Conservation (phyloP, 2,113 vertebrate species). For the Carassius carassius region DNA sequence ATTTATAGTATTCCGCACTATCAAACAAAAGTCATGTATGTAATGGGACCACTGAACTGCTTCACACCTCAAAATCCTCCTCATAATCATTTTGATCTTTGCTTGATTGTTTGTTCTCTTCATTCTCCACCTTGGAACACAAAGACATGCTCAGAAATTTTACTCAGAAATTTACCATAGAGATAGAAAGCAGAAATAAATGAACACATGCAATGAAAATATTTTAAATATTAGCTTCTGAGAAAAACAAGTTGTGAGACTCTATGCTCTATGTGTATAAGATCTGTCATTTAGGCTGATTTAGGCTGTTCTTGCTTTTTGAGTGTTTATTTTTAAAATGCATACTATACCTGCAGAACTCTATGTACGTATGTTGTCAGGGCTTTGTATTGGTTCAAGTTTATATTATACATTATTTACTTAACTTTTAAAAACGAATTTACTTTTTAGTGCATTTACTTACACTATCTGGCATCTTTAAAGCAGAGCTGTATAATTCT, state of each 20-base stretch:
- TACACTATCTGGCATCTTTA: too few relatives aligned
- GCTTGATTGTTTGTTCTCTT: conserved; percentile 46
- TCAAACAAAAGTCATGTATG: not conserved
- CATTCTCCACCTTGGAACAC: conserved; percentile 68
- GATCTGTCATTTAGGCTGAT: not conserved
- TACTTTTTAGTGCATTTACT: too few relatives aligned
- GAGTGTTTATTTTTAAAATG: too few relatives aligned
- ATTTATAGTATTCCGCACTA: not conserved
- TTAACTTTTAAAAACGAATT: too few relatives aligned
- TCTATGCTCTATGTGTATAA: too few relatives aligned
- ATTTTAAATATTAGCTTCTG: not conserved
- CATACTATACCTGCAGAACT: too few relatives aligned
- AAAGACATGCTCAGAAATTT: not conserved
- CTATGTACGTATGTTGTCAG: too few relatives aligned
- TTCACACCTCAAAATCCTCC: conserved; percentile 91
- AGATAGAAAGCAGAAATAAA: not conserved
- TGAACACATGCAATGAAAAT: not conserved
- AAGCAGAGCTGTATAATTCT: too few relatives aligned
- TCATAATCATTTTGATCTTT: conserved; percentile 77
- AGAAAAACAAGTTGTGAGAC: not conserved
- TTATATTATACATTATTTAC: too few relatives aligned
- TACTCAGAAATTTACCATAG: not conserved
- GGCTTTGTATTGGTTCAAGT: too few relatives aligned
- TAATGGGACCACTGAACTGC: not conserved
- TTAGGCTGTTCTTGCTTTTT: too few relatives aligned